Percentiles rank a stretch among this genome's conserved stretches.
Conservation (phyloP, 2,797 vertebrate genomes). For the Mastacembelus armatus region DNA sequence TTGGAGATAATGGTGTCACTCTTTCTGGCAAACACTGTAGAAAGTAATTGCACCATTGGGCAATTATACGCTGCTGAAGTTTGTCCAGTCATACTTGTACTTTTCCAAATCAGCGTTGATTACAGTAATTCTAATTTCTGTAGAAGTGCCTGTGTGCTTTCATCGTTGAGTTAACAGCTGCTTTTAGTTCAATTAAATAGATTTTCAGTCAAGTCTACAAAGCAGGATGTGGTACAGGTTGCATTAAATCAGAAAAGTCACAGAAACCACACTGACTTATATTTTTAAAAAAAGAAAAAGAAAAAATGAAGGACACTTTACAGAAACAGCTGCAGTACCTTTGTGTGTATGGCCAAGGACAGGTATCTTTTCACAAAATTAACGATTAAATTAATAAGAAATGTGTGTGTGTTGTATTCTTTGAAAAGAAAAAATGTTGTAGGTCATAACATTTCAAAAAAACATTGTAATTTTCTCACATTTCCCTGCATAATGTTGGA, state of each 20-base stretch:
- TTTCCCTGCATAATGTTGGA: neutral
- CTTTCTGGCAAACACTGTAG: constrained; percentile 18
- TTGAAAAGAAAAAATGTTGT: too few species aligned
- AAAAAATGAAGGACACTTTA: neutral
- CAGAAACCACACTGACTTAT: neutral
- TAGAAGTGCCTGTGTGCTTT: neutral
- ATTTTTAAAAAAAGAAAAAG: too few species aligned
- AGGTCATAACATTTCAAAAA: too few species aligned
- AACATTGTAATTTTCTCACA: neutral
- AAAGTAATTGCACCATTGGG: constrained; percentile 20
- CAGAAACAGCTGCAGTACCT: neutral
- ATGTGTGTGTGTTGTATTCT: too few species aligned
- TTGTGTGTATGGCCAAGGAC: constrained; percentile 22
- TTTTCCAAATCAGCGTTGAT: constrained; percentile 21
- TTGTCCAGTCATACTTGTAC: constrained; percentile 25
- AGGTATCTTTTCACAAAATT: neutral
- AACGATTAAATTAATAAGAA: neutral
- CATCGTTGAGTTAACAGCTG: neutral
- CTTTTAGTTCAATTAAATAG: neutral
- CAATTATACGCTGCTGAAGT: constrained; percentile 14
- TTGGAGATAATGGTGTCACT: constrained; percentile 22
- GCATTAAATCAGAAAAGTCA: constrained; percentile 1
- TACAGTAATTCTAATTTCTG: neutral
- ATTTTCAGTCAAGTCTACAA: constrained; percentile 9
- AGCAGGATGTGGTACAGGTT: neutral